Base-by-base conservation (phyloP, 2,797 vertebrate genomes). In the Peromyscus aztecus region DNA sequence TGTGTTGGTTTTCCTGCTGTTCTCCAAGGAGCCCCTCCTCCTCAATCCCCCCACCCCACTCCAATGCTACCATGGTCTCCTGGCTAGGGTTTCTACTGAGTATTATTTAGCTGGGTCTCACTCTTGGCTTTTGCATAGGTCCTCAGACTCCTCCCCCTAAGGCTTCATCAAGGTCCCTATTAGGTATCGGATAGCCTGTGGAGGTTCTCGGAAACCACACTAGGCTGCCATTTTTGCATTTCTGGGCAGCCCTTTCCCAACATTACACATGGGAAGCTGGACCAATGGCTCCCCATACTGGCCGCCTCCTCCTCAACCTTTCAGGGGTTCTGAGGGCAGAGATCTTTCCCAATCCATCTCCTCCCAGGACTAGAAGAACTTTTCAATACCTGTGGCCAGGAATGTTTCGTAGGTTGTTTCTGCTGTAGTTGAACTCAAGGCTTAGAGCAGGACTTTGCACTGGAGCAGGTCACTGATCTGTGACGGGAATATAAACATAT, bases 401-500 rank as follows among this genome's bases (percentile, higher is more conserved):
- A 37, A 5, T n/a, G 34, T 82, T 55, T 82, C 69, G 63, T 40
- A 46, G 11, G 37, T 55, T 73, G 4, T 34, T 29, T 75, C 52
- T 87, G 87, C 63, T 94, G 43, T 67, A 2, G 71, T 71, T 77
- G 76, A 8, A 31, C 4, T 2, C n/a, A 52, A 40, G 49, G 40
- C 78, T 93, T 91, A 57, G 57, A 69, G 34, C 37, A 69, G 82
- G 34, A 12, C 87, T 76, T 21, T 61, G 10, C 49, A 29, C 71
- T 34, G 21, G 37, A 43, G 21, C 37, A 73, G 75, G 27, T 43
- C 81, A n/a, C 5, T 52, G 27, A 52, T 78, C 49, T 19, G 11
- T 37, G 89, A 71, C 89, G 83, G 10, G 82, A 80, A 75, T 52
- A 91, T 86, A 55, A 78, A 24, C 34, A 46, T 43, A 46, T 37